phyloP scores from a whole-genome alignment of 1,140 invertebrate species.

The Heterodera carotae region DNA sequence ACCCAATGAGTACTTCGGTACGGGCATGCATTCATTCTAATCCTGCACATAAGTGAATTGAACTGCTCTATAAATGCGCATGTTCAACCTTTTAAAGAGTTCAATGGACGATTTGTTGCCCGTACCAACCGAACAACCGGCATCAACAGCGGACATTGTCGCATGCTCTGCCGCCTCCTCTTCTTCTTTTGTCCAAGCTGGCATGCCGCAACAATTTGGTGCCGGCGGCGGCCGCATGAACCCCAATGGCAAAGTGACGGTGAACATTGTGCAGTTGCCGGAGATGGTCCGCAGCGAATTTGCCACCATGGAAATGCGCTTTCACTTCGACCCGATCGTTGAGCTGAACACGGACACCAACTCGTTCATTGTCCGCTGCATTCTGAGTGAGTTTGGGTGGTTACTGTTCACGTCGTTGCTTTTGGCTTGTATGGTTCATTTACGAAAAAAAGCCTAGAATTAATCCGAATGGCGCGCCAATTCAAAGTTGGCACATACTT shows the following conservation, averaged over 20 bases:
- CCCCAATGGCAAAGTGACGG: conserved; percentile 14
- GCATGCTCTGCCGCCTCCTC: not conserved
- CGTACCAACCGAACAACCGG: conserved; percentile 31
- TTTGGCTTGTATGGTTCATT: conserved; percentile 40
- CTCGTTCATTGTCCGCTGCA: conserved; percentile 20
- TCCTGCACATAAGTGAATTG: too few relatives aligned
- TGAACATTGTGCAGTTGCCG: conserved; percentile 36
- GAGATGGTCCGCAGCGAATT: conserved; percentile 41
- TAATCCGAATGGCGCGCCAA: too few relatives aligned
- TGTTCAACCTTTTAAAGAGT: not conserved
- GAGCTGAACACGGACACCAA: conserved; percentile 39
- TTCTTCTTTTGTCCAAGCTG: conserved; percentile 23
- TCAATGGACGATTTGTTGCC: conserved; percentile 46
- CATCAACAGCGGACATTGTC: not conserved
- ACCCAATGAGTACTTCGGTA: too few relatives aligned
- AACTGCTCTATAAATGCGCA: not conserved
- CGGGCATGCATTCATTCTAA: too few relatives aligned
- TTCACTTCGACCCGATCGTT: conserved; percentile 39
- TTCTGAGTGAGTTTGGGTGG: conserved; percentile 22
- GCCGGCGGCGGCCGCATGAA: conserved; percentile 22
- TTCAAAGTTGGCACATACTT: too few relatives aligned
- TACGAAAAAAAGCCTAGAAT: too few relatives aligned
- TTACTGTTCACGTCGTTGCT: conserved; percentile 40
- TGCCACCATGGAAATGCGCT: conserved; percentile 38
- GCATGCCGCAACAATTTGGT: conserved; percentile 8